Conservation (phyloP, 2,888 invertebrate genomes). For the Temnothorax unifasciatus region DNA sequence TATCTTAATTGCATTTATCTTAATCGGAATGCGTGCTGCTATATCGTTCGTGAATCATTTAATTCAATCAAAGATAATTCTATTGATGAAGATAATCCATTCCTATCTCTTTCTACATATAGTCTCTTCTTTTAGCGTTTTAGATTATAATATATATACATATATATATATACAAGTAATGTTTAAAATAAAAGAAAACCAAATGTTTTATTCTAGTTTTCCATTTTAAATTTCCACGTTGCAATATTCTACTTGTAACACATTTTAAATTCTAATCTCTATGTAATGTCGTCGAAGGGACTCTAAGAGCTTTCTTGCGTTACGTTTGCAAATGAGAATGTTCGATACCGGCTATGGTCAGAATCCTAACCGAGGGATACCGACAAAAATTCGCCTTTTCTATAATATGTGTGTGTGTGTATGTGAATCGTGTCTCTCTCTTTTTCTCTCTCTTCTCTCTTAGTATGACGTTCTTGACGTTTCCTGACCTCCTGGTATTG, state of each 20-base stretch:
- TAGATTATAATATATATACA: neutral
- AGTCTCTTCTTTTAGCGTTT: neutral
- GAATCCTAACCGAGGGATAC: constrained; percentile 69
- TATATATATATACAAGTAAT: neutral
- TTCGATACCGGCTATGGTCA: constrained; percentile 48
- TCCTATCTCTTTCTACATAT: neutral
- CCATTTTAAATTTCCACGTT: neutral
- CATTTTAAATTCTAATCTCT: constrained; percentile 2
- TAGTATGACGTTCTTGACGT: constrained; percentile 53
- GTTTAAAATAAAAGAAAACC: neutral
- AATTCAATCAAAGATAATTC: neutral
- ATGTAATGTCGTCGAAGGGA: neutral
- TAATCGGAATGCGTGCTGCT: neutral
- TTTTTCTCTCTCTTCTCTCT: neutral
- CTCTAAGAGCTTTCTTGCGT: neutral
- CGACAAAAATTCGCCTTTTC: constrained; percentile 80
- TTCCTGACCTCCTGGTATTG: constrained; percentile 77
- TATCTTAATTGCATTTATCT: constrained; percentile 14
- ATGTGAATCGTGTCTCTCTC: neutral
- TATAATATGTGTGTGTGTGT: constrained; percentile 36
- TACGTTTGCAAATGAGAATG: neutral
- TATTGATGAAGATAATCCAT: neutral
- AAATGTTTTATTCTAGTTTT: neutral
- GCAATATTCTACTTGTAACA: neutral
- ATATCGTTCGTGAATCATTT: neutral